A percentile compares a stretch with the other conserved stretches of the same genome.
Evolutionary conservation across 2,113 vertebrate genomes (phyloP).

Genomic region (Bos indicus): DNA sequence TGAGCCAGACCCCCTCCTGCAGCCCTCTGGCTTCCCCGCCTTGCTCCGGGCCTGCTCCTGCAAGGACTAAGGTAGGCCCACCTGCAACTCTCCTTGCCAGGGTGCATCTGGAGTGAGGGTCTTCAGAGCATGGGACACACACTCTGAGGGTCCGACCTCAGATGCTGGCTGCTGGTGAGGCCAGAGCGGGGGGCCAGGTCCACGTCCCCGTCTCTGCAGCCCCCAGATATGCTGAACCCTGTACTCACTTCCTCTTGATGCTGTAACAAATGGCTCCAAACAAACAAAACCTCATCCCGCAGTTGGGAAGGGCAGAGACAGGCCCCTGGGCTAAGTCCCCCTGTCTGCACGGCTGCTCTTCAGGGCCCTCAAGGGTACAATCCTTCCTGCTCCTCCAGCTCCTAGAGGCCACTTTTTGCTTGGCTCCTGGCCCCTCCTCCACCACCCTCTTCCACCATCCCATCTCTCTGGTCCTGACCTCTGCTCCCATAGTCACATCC

Average conservation of each 20-base stretch:
- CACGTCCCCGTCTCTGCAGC: background rate
- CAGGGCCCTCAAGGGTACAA: fast-evolving
- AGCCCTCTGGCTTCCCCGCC: background rate
- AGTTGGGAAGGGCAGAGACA: background rate
- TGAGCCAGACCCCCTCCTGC: fast-evolving
- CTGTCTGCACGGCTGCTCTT: background rate
- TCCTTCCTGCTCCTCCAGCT: background rate
- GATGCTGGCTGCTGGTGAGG: background rate
- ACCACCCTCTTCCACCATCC: background rate
- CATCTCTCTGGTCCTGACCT: background rate
- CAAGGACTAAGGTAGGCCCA: background rate
- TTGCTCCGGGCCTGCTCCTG: background rate
- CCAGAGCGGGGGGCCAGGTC: fast-evolving
- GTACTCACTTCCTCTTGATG: background rate
- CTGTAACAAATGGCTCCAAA: background rate
- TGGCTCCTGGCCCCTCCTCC: too few relatives aligned
- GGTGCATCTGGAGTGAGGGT: background rate
- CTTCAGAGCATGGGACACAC: background rate
- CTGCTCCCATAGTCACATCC: background rate
- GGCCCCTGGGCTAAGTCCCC: too few relatives aligned
- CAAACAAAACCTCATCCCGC: background rate
- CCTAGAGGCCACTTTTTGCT: background rate
- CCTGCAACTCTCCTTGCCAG: background rate
- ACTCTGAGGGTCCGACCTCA: background rate
- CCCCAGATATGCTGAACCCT: background rate